phyloP scores from a whole-genome alignment of 1,140 invertebrate genomes.

The Zaprionus inermis region DNA sequence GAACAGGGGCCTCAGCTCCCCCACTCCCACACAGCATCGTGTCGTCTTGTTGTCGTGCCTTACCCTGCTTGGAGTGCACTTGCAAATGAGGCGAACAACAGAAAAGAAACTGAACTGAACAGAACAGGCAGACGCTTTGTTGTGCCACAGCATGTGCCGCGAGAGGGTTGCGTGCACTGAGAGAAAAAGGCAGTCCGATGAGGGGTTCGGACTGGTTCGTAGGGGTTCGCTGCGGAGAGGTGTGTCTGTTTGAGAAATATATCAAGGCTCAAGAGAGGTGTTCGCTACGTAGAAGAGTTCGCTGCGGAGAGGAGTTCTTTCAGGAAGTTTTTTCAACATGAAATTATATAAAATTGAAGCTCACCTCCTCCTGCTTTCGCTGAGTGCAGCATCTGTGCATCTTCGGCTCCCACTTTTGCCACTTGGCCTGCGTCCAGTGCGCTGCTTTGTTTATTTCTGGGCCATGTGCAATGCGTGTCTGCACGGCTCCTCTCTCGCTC shows the following conservation, averaged over 20 bases:
- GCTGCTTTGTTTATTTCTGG: conserved; percentile 40
- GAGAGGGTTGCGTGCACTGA: conserved; percentile 16
- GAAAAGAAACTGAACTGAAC: not conserved
- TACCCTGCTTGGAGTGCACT: conserved; percentile 14
- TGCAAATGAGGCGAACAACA: conserved; percentile 28
- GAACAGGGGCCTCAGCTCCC: no score
- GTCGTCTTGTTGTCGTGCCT: conserved; percentile 23
- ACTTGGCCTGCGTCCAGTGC: not conserved
- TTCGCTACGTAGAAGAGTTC: no score
- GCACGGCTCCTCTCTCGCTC: not conserved
- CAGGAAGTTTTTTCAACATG: no score
- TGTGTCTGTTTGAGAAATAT: no score
- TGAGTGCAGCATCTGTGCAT: not conserved
- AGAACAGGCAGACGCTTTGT: conserved; percentile 38
- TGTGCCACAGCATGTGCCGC: conserved; percentile 3
- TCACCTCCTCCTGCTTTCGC: not conserved
- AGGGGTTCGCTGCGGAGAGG: no score
- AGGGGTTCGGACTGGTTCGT: no score
- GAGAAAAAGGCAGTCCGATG: not conserved
- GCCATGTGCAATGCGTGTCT: conserved; percentile 21
- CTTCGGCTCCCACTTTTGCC: not conserved
- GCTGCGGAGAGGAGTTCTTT: no score
- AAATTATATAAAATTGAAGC: no score
- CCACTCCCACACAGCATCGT: not conserved
- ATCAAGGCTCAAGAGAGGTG: no score